Conservation (phyloP, 2,113 vertebrate genomes). For the Tor tambroides region DNA sequence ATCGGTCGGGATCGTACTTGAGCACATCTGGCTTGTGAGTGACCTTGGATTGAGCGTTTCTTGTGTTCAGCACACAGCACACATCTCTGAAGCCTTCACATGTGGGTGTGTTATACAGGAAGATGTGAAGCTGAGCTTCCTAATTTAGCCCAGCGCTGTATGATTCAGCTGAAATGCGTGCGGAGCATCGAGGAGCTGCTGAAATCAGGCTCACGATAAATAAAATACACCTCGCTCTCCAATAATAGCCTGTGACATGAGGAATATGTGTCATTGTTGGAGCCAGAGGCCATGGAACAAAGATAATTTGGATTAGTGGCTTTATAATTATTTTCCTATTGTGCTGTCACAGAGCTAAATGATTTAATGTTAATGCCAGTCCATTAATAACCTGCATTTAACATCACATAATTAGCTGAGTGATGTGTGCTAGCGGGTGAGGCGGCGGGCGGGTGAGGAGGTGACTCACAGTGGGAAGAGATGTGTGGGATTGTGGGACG, state of each 20-base stretch:
- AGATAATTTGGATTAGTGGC: slow-evolving; percentile 32
- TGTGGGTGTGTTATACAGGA: slow-evolving; percentile 2
- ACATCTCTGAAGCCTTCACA: not conserved
- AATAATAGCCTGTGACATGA: slow-evolving; percentile 18
- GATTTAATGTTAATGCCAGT: slow-evolving; percentile 5
- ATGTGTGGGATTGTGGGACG: not conserved
- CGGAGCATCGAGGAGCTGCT: not conserved
- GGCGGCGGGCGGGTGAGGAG: not conserved
- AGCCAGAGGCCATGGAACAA: not conserved
- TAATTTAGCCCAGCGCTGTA: not conserved
- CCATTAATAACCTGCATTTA: slow-evolving; percentile 16
- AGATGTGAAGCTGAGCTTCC: slow-evolving; percentile 1
- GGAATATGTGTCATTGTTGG: not conserved
- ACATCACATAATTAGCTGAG: not conserved
- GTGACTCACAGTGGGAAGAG: not conserved
- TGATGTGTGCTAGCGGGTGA: not conserved
- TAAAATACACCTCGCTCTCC: not conserved
- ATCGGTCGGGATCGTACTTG: not conserved
- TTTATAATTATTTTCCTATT: slow-evolving; percentile 34
- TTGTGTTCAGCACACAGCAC: not conserved
- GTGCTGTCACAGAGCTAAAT: not conserved
- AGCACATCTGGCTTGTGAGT: slow-evolving; percentile 18
- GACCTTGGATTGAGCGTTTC: not conserved
- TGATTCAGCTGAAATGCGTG: slow-evolving; percentile 3
- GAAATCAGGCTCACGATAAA: not conserved